Conservation (phyloP, 2,888 invertebrate genomes). For the Sesia apiformis region DNA sequence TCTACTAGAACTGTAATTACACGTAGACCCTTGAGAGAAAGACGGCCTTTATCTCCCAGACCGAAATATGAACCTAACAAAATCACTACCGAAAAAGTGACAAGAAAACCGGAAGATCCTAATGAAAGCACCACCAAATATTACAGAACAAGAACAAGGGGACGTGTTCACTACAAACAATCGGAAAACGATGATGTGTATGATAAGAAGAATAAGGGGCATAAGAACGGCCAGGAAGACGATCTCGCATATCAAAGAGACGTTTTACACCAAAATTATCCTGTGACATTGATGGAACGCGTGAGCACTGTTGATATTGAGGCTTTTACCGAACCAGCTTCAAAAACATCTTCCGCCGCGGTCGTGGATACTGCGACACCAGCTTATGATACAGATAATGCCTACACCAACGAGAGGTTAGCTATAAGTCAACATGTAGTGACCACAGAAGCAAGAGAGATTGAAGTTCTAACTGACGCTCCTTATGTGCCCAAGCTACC, state of each 20-base stretch:
- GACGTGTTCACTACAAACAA: constrained; percentile 66
- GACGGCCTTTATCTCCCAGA: constrained; percentile 55
- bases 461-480: constrained; percentile 34
- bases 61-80: constrained; percentile 53
- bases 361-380: constrained; percentile 29
- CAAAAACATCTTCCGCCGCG: constrained; percentile 30
- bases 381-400: constrained; percentile 52
- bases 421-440: constrained; percentile 37
- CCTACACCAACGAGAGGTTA: constrained; percentile 53
- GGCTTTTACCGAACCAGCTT: constrained; percentile 55
- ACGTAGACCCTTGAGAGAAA: constrained; percentile 68
- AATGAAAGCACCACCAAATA: constrained; percentile 49
- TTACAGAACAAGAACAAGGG: constrained; percentile 56
- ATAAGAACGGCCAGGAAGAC: constrained; percentile 33
- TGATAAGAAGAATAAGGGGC: constrained; percentile 33
- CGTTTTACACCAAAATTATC: constrained; percentile 77
- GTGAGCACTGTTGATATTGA: constrained; percentile 63
- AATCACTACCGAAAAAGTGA: constrained; percentile 49
- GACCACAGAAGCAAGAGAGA: constrained; percentile 31
- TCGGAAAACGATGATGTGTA: constrained; percentile 49
- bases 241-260: constrained; percentile 77
- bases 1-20: constrained; percentile 44
- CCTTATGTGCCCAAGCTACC: constrained; percentile 32
- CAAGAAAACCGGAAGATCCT: constrained; percentile 33
- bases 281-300: constrained; percentile 70